Base-by-base conservation (phyloP, 1,140 invertebrate species). In the Drosophila novamexicana region DNA sequence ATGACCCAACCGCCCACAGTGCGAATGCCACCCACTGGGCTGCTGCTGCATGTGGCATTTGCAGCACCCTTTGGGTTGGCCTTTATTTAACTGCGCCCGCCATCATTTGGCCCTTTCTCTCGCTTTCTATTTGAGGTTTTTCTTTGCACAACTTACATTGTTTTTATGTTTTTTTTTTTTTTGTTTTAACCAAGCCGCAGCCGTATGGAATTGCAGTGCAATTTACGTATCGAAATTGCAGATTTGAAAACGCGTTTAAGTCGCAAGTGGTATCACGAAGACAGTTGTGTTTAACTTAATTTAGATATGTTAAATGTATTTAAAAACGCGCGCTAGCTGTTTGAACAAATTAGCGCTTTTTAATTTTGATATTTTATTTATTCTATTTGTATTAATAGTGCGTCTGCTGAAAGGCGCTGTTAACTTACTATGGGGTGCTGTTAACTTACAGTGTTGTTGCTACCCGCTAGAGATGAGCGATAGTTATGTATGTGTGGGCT, bases 361-460 rank as follows among this genome's bases (percentile, higher is more conserved):
- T 50, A 74, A 74, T 74, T 74, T 74, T 62, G 65, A 69, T 74
- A 56, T 62, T 68, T 52, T 62, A 57, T 69, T 68, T 62, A 56
- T 74, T 62, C 7, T 74, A 67, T 74, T 68, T 74, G 50, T 74
- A 40, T 62, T 56, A 56, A 67, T 47, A 59, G 37, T 66, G 61
- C 61, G 68, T 71, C 61, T 71, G 50, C 68, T 65, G 47, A 64
- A 54, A 34, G 52, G 61, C 52, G 42, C 68, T 71, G 68, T 71
- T 64, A 70, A 65, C 61, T 64, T 7, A 71, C 42, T 64, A 10
- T 71, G 61, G 49, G 45, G 10, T 53, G 37, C 40, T 71, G 52
- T 64, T 64, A 18, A 32, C 18, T 49, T 5, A 32, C 44, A 44
- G 12, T 34, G 42, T 18, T 59, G 9, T 59, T 47, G 57, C 57